Evolutionary conservation across 2,888 invertebrate species (phyloP), one percentile per base, ranked within the genome.

Genomic region (Clistopyga incitator): DNA sequence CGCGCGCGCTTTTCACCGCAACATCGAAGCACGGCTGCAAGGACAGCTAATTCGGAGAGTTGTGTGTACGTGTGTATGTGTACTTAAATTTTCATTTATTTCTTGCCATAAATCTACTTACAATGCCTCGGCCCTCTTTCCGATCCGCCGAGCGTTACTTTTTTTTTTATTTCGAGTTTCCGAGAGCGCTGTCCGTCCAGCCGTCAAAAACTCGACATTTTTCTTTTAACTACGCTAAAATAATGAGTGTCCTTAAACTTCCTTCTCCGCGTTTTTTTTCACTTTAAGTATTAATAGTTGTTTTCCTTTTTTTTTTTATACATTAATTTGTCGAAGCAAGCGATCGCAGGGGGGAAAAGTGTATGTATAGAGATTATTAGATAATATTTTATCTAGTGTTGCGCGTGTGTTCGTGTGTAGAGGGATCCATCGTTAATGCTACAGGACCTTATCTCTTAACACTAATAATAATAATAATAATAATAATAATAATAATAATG

Each of bases 291-390:
- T 87, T 84, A 84, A 88, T 84, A 80, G 65, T 78, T 56, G 54
- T 78, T 81, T 61, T 61, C n/a, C 15, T 34, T 59, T 29, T 29
- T 56, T 20, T 54, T 89, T 91, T 90, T 92, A 91, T 91, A 92
- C 91, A 92, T 91, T 91, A 90, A 91, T 89, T 91, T 89, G 86
- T 88, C 89, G 86, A 91, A 92, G 92, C 92, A 92, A 91, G 90
- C 92, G 88, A 91, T 90, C 91, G 90, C 88, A 90, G 90, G 89
- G 85, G 88, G 88, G 89, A 87, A 75, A 50, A 61, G 81, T 83
- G 86, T 87, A 87, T 90, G 88, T 90, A 89, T 90, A 90, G 87
- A 90, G 87, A 89, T 90, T 89, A 90, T 88, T 88, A 86, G 89
- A 88, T 87, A 88, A 89, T 87, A 88, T 90, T 90, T 89, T 87